Evolutionary conservation across 2,797 vertebrate genomes (phyloP).

Genomic region (Xenops minutus): DNA sequence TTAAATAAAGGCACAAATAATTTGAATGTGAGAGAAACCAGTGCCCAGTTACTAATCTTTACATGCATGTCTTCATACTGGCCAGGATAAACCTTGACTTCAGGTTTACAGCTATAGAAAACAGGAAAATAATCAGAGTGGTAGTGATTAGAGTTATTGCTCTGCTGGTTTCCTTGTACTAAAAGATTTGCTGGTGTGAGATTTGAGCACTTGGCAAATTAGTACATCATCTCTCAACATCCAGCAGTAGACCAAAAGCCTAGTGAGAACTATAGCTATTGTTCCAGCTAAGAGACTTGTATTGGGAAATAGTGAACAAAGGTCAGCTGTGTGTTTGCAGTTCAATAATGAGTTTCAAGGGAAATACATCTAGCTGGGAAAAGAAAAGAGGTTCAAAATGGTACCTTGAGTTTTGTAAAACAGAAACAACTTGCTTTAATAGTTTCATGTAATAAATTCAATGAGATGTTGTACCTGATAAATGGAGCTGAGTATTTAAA

Average conservation of each 20-base stretch:
- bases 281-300: background rate
- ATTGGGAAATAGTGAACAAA: background rate
- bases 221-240: background rate
- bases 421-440: background rate
- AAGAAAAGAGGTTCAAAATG: background rate
- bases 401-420: background rate
- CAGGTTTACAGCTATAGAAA: no score
- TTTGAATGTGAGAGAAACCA: background rate
- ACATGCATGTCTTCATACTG: background rate
- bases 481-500: background rate
- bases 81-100: no score
- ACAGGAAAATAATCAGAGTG: no score
- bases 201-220: background rate
- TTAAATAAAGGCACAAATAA: background rate
- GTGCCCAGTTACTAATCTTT: background rate
- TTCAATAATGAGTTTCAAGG: background rate
- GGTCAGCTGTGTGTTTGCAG: background rate
- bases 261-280: background rate
- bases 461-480: background rate
- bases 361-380: background rate
- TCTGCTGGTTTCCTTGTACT: background rate
- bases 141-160: background rate
- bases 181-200: background rate
- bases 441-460: background rate
- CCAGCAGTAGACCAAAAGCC: background rate